These are phyloP conservation scores for Sinosuthora webbiana DNA, from an alignment of 2,113 vertebrate species.

Conservation along the genomic window DNA sequence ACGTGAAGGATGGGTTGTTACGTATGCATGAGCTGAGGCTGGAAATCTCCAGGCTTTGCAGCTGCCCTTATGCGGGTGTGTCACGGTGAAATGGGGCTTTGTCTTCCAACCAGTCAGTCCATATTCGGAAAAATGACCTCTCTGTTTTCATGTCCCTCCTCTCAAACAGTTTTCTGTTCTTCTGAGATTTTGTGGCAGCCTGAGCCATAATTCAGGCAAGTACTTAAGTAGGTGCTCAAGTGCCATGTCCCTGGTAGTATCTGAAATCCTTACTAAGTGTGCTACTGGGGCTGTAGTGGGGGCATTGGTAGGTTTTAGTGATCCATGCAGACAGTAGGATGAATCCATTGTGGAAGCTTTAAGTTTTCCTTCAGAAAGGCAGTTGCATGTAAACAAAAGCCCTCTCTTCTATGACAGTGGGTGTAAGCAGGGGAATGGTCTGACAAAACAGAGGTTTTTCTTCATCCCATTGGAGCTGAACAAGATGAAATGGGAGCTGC, in stretches of 20 bases:
- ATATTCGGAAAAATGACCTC: slow-evolving; percentile 3
- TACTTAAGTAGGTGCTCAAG: slow-evolving; percentile 11
- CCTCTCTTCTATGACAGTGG: not conserved
- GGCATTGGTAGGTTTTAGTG: not conserved
- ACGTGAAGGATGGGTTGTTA: fast-evolving
- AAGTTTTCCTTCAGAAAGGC: not conserved
- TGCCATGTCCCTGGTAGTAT: not conserved
- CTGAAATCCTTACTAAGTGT: not conserved
- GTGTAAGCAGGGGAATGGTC: not conserved
- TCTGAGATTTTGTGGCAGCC: not conserved
- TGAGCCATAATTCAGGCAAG: not conserved
- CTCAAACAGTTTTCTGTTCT: slow-evolving; percentile 33
- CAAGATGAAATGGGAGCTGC: not conserved
- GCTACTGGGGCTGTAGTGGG: not conserved
- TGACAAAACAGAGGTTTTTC: not conserved
- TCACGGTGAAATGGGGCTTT: not conserved
- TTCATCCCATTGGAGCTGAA: not conserved
- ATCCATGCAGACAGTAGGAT: not conserved
- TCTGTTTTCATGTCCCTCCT: slow-evolving; percentile 8
- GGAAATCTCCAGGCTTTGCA: not conserved
- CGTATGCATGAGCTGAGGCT: not conserved
- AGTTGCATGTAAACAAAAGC: not conserved
- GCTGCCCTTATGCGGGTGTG: not conserved
- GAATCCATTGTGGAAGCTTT: not conserved
- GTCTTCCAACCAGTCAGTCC: slow-evolving; percentile 13